A percentile compares a stretch with the other conserved stretches of the same genome.
These are phyloP conservation scores for Myathropa florea DNA, from an alignment of 2,888 invertebrate species.

Conservation along the genomic window DNA sequence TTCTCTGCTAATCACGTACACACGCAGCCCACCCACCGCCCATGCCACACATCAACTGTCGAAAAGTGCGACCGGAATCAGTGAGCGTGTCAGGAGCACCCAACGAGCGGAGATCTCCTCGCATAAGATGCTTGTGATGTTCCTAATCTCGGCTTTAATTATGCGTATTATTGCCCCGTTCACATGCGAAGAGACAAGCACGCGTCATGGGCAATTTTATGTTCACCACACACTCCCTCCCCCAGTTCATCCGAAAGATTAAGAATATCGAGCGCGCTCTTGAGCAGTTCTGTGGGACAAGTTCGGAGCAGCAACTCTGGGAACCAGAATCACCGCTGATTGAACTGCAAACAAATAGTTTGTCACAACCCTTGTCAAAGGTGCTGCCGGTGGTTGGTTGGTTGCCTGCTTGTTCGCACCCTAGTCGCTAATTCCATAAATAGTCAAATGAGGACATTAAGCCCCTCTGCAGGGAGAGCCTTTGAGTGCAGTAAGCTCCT, in stretches of 20 bases:
- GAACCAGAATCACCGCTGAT: conserved; percentile 21
- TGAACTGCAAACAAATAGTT: conserved; percentile 52
- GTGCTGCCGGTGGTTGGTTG: background rate
- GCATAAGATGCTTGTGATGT: background rate
- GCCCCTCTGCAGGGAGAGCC: conserved; percentile 7
- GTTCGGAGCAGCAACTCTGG: conserved; percentile 38
- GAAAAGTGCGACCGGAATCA: background rate
- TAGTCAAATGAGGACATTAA: conserved; percentile 52
- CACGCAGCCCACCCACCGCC: background rate
- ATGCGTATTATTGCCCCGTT: conserved; percentile 21
- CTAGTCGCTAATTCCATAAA: conserved; percentile 49
- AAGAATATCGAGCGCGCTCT: conserved; percentile 7
- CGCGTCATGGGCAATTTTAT: conserved; percentile 51
- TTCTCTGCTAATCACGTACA: background rate
- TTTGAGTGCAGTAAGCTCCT: conserved; percentile 35
- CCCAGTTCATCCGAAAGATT: background rate
- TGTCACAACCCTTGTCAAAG: conserved; percentile 4
- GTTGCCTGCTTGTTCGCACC: conserved; percentile 51
- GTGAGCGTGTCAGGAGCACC: background rate
- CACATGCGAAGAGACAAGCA: conserved; percentile 48
- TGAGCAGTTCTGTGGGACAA: conserved; percentile 4
- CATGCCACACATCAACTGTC: background rate
- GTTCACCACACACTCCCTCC: conserved; percentile 32
- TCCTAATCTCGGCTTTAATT: conserved; percentile 53
- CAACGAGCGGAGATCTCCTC: background rate